Percentiles rank a stretch among this genome's conserved stretches.
These are phyloP conservation scores for Epinephelus cyanopodus DNA, from an alignment of 2,113 vertebrate species.

Conservation along the genomic window DNA sequence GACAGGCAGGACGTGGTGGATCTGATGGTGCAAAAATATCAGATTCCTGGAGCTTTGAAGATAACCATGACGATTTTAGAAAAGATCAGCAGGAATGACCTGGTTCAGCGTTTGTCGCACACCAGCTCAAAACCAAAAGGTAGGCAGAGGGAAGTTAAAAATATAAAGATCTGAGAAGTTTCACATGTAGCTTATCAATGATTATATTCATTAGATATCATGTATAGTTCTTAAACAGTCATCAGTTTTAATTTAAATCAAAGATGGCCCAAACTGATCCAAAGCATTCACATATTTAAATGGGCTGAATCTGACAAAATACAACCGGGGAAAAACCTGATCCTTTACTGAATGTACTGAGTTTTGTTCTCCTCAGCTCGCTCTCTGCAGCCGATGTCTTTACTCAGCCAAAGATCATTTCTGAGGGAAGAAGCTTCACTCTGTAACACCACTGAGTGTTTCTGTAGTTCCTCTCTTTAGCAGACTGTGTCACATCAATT, in stretches of 20 bases:
- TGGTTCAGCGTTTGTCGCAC: background rate
- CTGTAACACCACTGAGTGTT: background rate
- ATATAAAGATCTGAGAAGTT: background rate
- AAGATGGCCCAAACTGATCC: background rate
- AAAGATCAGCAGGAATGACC: slow-evolving; percentile 45
- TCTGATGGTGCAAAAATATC: slow-evolving; percentile 30
- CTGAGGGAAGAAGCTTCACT: background rate
- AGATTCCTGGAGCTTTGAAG: background rate
- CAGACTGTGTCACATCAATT: background rate
- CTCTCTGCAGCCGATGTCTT: too few species aligned
- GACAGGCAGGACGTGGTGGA: slow-evolving; percentile 20
- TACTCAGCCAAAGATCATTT: background rate
- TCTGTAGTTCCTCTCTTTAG: background rate
- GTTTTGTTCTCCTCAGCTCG: too few species aligned
- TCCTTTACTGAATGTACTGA: background rate
- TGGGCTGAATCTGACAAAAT: background rate
- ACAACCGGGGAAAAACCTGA: background rate
- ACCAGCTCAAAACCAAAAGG: background rate
- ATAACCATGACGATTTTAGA: background rate
- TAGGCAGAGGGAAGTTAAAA: background rate
- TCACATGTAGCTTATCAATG: background rate
- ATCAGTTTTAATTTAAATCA: background rate
- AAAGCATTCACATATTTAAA: background rate
- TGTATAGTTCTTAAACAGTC: background rate
- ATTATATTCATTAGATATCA: too few species aligned